These are phyloP conservation scores for Pangasius krempfi DNA, from an alignment of 2,797 vertebrate genomes.

Conservation along the genomic window DNA sequence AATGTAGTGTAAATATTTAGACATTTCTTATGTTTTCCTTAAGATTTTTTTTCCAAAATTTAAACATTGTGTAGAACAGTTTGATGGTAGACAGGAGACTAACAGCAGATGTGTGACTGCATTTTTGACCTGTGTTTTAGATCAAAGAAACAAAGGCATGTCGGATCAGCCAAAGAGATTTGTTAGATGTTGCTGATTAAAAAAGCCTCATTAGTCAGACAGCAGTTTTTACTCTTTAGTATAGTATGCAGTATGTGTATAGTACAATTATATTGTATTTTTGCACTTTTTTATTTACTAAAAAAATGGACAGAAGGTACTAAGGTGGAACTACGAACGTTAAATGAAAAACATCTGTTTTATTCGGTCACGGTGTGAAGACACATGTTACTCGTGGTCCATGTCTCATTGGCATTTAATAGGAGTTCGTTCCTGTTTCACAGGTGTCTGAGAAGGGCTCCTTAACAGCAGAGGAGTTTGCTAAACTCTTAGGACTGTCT, in stretches of 20 bases:
- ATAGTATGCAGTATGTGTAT: not conserved
- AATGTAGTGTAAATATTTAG: not conserved
- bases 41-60: not conserved
- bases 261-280: not conserved
- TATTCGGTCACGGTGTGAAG: not conserved
- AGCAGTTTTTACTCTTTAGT: not conserved
- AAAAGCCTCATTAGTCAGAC: not conserved
- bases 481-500: conserved; percentile 94
- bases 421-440: conserved; percentile 12
- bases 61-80: not conserved
- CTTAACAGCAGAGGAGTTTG: conserved; percentile 94
- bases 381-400: conserved; percentile 2
- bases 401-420: conserved; percentile 24
- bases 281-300: not conserved
- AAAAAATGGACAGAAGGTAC: not conserved
- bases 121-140: conserved; percentile 22
- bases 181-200: not conserved
- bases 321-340: not conserved
- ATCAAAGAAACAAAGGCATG: conserved; percentile 37
- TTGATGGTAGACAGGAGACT: conserved; percentile 25
- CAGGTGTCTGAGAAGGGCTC: conserved; percentile 95
- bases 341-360: conserved; percentile 19
- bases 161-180: conserved; percentile 32
- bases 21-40: not conserved
- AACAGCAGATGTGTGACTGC: conserved; percentile 50